Evolutionary conservation across 2,113 vertebrate genomes (phyloP), one percentile per base, ranked within the genome.

Genomic region (Epinephelus cyanopodus): DNA sequence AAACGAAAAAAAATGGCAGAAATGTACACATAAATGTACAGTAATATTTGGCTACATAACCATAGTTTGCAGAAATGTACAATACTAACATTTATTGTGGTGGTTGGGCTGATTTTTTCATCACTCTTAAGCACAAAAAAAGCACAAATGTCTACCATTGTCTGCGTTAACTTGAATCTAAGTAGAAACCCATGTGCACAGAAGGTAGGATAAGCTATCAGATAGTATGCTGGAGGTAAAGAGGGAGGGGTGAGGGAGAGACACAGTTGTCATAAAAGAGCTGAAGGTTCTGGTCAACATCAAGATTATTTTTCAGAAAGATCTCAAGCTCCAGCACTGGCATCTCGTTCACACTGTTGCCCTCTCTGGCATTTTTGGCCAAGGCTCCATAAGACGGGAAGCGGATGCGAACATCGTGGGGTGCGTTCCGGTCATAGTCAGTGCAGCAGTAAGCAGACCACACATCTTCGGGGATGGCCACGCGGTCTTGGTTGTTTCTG

Each of bases 361-460:
- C 78, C 61, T 93, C 93, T 64, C 92, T 91, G 76, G 92, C 78
- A 3, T 94, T 95, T 60, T 94, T 95, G 79, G 90, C 90, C 70
- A 90, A 39, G 57, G 71, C 90, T 2, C 42, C 93, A 21, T 83
- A 74, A 54, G 88, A 85, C 2, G 94, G 94, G 87, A 95, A 94
- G 65, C 79, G 90, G 54, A 93, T 77, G 42, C 93, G 92, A 10
- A 94, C 82, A 0, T 87, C 48, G 3, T 94, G 92, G 1, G 95
- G 93, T 0, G 93, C 50, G 6, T 95, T 95, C 33, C 89, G 90
- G 85, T 95, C 94, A 3, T 92, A 95, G 4, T 94, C 92, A 0
- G 90, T 93, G 91, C 94, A 95, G 91, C 94, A 95, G 87, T 95
- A 95, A 0, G 95, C 93, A 0, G 94, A 94, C 94, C 93, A 95